Conservation (phyloP, 37 sponge, comb jelly and placozoan genomes). For the Halisarca cf. caerulea region DNA sequence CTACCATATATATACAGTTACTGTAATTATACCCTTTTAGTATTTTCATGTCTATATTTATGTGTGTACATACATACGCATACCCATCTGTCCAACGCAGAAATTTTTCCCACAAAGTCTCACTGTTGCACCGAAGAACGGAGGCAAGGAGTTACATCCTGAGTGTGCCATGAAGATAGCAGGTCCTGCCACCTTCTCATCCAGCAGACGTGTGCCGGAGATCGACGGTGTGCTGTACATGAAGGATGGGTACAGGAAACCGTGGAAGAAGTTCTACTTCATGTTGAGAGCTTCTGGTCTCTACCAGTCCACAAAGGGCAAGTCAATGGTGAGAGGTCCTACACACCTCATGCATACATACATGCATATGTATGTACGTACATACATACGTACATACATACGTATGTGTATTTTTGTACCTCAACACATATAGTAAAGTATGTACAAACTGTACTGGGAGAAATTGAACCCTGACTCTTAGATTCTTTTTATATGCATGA, state of each 20-base stretch:
- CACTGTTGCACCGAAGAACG: slow-evolving; percentile 30
- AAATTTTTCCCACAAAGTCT: slow-evolving; percentile 83
- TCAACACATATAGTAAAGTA: too few relatives aligned
- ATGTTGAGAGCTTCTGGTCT: slow-evolving; percentile 91
- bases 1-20: too few relatives aligned
- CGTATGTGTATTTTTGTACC: too few relatives aligned
- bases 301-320: slow-evolving; percentile 92
- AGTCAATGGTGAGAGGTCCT: slow-evolving; percentile 64
- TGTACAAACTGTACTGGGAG: too few relatives aligned
- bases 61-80: too few relatives aligned
- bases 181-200: slow-evolving; percentile 85
- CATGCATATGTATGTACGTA: slow-evolving; percentile 2
- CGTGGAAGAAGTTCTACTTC: slow-evolving; percentile 89
- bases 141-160: slow-evolving; percentile 41
- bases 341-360: background rate
- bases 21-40: too few relatives aligned
- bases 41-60: too few relatives aligned
- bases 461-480: too few relatives aligned
- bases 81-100: slow-evolving; percentile 40
- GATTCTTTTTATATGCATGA: too few relatives aligned
- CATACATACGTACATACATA: background rate
- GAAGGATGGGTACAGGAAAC: slow-evolving; percentile 92
- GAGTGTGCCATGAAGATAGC: slow-evolving; percentile 80
- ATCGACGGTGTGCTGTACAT: slow-evolving; percentile 85
- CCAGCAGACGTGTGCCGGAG: slow-evolving; percentile 83